These are phyloP conservation scores for Limnephilus rhombicus DNA, from an alignment of 2,888 invertebrate species.

Conservation along the genomic window DNA sequence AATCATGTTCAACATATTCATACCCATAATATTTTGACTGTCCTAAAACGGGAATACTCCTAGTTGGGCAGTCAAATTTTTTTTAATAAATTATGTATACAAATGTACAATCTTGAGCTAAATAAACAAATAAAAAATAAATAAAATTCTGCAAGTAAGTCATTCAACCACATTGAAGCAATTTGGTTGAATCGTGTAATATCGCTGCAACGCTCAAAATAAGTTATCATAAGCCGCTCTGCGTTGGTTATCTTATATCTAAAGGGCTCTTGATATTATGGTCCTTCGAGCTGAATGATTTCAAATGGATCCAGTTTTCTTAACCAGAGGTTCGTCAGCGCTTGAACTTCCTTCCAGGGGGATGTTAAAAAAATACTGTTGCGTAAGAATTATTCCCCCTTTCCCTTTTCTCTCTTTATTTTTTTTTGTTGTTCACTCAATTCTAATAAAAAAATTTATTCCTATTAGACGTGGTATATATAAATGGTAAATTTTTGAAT, in stretches of 20 bases:
- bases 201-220: neutral
- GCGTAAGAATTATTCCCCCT: neutral
- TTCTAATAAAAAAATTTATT: neutral
- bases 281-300: neutral
- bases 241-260: neutral
- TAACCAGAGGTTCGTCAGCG: neutral
- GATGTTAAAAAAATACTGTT: neutral
- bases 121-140: too few relatives aligned
- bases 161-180: too few relatives aligned
- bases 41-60: too few relatives aligned
- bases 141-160: too few relatives aligned
- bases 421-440: neutral
- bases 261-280: neutral
- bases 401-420: neutral
- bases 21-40: too few relatives aligned
- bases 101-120: too few relatives aligned
- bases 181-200: too few relatives aligned
- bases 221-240: neutral
- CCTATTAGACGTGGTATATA: neutral
- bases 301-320: neutral
- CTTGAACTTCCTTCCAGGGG: neutral
- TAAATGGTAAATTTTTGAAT: too few relatives aligned
- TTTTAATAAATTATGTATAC: too few relatives aligned
- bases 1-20: too few relatives aligned
- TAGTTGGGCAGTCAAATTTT: too few relatives aligned